Base-by-base conservation (phyloP, 2,888 invertebrate genomes). In the Drosophila gaucha region DNA sequence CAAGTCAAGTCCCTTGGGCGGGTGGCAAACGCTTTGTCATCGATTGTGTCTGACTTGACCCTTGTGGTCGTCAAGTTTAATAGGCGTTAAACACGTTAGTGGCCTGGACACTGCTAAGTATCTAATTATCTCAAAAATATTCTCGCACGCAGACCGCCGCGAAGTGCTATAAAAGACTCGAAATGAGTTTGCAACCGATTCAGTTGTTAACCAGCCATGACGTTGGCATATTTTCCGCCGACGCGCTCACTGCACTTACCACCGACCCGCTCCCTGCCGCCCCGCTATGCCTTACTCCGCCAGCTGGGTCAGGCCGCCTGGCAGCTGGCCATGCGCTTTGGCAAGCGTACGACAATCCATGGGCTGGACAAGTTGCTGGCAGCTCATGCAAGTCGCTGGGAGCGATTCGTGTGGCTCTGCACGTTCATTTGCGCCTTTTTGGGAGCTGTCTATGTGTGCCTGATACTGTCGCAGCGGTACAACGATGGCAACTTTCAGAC, bases 401-500 rank as follows among this genome's bases (percentile, higher is more conserved):
- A 85, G 28, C 90, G 91, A 24, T 72, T 65, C 3, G 78, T 90
- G 36, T 91, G 91, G 92, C 56, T 90, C 0, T 49, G 88, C 16
- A 85, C 90, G 0, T 70, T 91, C 1, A 38, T 88, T 1, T n/a
- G 78, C 0, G 91, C 91, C 0, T 70, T 92, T 3, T 39, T 88
- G 20, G 90, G 91, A 0, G 86, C 90, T 0, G 65, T 89, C 2
- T 90, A 89, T 52, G 90, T 90, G 1, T 89, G 90, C 41, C 60
- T 90, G 16, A 80, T 90, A 47, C 69, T 91, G 2, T 91, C 92
- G 4, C 67, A 83, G 2, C 89, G 90, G 10, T 92, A 89, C 47
- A 88, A 71, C 20, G 90, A 83, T 4, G 89, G 89, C n/a, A 82
- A 76, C 18, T 77, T 91, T 10, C 87, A 91, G 52, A 92, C 92